Base-by-base conservation (phyloP, 2,888 invertebrate species). In the Allophyes oxyacanthae region DNA sequence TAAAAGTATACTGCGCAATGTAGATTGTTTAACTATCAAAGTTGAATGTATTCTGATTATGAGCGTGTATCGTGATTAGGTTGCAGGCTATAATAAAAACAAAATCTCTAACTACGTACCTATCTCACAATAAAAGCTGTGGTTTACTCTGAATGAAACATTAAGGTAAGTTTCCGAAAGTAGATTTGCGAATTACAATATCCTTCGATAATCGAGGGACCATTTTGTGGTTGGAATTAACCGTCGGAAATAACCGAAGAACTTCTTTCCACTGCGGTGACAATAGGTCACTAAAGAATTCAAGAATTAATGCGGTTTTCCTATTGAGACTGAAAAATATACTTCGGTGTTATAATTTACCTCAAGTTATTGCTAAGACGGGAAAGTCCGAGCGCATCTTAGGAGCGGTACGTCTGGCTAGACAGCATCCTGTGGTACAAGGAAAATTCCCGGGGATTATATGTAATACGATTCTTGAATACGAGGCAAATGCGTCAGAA, bases 281-380 rank as follows among this genome's bases (percentile, higher is more conserved):
- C 8, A 38, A 20, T 14, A 6, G 14, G 11, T 32, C 11, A 34
- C 11, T 43, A 30, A 38, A 43, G 33, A n/a, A n/a, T n/a, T n/a
- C n/a, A n/a, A 13, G 13, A 13, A 15, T 10, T 20, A 11, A 26
- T 48, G 71, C 15, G 71, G 48, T 64, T 70, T 64, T 70, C 48
- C 71, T 44, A 20, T 25, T 30, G 6, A 54, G 40, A 44, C n/a
- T 30, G 32, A 38, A 38, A 36, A 26, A 6, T 6, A 26, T 25
- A 5, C n/a, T n/a, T n/a, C n/a, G 6, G 9, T 26, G 11, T 26
- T 13, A 0, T n/a, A 8, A 6, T 46, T 42, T 61, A 68, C 46
- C 34, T 43, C 10, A 62, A 46, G 26, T 14, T 8, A 36, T 28
- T 1, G 11, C 10, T 26, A 13, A 36, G 13, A 25, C 38, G 64